These are phyloP conservation scores for Drosophila conformis DNA, from an alignment of 2,888 invertebrate genomes.

Conservation along the genomic window DNA sequence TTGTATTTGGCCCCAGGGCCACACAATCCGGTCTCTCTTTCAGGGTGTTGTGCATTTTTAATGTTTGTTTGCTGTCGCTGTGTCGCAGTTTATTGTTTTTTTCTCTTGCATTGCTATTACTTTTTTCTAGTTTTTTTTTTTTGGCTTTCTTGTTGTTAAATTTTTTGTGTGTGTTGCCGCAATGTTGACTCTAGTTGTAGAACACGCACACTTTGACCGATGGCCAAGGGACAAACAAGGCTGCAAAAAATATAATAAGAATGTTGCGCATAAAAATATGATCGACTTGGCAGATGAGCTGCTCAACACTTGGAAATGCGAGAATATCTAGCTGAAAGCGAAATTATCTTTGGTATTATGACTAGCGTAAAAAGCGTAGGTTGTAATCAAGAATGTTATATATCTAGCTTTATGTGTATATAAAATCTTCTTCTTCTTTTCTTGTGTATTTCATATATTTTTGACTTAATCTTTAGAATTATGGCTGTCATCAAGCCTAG, in stretches of 20 bases:
- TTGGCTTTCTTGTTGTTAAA: constrained; percentile 28
- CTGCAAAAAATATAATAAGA: constrained; percentile 13
- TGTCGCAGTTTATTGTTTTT: constrained; percentile 65
- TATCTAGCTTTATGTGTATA: background rate
- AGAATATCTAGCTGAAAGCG: background rate
- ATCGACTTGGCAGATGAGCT: constrained; percentile 14
- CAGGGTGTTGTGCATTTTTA: constrained; percentile 63
- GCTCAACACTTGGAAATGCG: background rate
- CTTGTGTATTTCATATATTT: background rate
- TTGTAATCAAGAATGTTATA: background rate
- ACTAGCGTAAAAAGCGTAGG: background rate
- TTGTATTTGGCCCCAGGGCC: constrained; percentile 31
- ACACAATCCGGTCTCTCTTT: constrained; percentile 33
- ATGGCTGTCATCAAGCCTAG: too few species aligned
- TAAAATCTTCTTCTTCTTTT: background rate
- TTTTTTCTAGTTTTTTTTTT: constrained; percentile 4
- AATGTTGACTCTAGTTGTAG: constrained; percentile 59
- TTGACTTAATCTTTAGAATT: too few species aligned
- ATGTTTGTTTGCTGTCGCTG: constrained; percentile 73
- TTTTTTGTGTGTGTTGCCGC: constrained; percentile 49
- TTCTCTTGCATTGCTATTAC: background rate
- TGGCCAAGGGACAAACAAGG: constrained; percentile 33
- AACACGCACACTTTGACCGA: constrained; percentile 65
- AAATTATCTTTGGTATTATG: background rate
- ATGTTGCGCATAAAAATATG: background rate